A percentile compares a stretch with the other conserved stretches of the same genome.
Conservation (phyloP, 2,113 vertebrate genomes). For the Dicrurus megarhynchus region DNA sequence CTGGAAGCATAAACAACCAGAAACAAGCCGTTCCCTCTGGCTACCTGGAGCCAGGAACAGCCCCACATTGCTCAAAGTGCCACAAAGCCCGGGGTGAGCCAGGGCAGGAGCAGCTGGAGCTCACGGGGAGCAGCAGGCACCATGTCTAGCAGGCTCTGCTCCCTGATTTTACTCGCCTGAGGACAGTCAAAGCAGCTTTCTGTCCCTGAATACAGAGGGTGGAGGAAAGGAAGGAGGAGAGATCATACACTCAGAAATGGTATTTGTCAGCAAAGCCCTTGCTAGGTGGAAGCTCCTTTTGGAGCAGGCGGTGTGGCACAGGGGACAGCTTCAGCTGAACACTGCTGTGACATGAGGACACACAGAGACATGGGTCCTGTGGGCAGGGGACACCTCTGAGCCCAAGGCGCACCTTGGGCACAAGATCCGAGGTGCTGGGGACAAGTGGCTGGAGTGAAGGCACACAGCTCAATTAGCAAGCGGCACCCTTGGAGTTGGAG, state of each 20-base stretch:
- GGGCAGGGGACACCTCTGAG: background rate
- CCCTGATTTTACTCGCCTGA: background rate
- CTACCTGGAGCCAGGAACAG: background rate
- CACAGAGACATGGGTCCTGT: background rate
- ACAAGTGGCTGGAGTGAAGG: background rate
- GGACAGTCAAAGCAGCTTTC: background rate
- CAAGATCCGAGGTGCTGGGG: background rate
- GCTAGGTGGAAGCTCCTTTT: background rate
- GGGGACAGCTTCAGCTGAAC: background rate
- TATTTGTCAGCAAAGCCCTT: background rate
- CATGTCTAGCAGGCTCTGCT: background rate
- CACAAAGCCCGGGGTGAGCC: background rate
- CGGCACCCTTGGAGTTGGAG: background rate
- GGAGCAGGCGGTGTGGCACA: rapidly evolving
- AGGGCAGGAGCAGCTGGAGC: background rate
- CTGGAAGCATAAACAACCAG: background rate
- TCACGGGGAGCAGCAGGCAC: background rate
- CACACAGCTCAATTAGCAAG: background rate
- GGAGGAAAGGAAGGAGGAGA: background rate
- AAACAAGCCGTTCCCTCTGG: background rate
- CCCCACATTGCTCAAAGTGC: rapidly evolving
- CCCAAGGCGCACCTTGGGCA: background rate
- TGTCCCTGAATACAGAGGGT: background rate
- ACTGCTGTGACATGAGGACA: background rate
- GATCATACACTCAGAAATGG: background rate